Conservation (phyloP, 2,797 vertebrate species). For the Sandelia bainsii region DNA sequence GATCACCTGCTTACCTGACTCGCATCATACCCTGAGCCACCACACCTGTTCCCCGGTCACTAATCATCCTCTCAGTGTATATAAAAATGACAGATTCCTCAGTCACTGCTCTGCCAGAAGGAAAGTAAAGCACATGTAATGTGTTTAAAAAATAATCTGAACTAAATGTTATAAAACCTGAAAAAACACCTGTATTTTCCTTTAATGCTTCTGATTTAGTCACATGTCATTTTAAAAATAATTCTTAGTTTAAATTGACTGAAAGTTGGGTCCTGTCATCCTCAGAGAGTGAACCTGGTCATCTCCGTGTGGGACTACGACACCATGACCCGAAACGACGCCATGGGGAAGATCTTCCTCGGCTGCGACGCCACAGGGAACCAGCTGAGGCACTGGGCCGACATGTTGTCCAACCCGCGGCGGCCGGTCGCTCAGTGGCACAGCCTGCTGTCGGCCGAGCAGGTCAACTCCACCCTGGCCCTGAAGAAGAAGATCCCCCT, state of each 20-base stretch:
- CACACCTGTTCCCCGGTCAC: too few relatives aligned
- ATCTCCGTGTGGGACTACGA: conserved; percentile 92
- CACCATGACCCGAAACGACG: conserved; percentile 84
- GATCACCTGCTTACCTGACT: too few relatives aligned
- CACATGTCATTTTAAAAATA: too few relatives aligned
- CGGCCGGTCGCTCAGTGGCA: conserved; percentile 92
- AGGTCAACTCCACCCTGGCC: conserved; percentile 86
- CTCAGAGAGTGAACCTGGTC: conserved; percentile 83
- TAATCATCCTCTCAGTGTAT: too few relatives aligned
- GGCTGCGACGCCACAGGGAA: conserved; percentile 89
- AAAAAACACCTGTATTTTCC: neutral
- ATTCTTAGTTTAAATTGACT: too few relatives aligned
- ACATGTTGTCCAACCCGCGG: conserved; percentile 92
- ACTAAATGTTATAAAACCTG: too few relatives aligned
- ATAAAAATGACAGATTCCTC: too few relatives aligned
- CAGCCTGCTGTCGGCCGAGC: conserved; percentile 83
- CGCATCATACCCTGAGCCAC: too few relatives aligned
- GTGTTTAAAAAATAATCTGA: too few relatives aligned
- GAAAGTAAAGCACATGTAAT: too few relatives aligned
- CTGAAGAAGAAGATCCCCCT: conserved; percentile 85
- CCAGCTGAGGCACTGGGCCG: conserved; percentile 93
- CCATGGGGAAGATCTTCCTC: conserved; percentile 91
- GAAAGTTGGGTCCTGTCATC: neutral
- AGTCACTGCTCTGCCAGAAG: too few relatives aligned
- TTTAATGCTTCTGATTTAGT: neutral